phyloP scores from a whole-genome alignment of 2,113 vertebrate genomes.

The Sardina pilchardus region DNA sequence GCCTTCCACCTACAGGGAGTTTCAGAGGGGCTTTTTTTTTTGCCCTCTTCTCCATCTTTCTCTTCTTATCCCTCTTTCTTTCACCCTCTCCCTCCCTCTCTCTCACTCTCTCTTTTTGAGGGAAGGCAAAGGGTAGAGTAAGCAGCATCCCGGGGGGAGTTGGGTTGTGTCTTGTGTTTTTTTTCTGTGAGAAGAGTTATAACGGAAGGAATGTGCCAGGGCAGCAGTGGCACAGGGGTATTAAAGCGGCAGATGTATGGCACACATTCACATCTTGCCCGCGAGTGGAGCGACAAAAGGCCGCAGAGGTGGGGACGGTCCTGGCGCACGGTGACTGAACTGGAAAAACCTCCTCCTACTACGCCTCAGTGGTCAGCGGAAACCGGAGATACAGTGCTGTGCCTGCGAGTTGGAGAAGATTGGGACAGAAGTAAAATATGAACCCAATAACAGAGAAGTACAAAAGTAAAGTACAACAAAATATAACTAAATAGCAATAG shows the following conservation, averaged over 20 bases:
- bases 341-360: not conserved
- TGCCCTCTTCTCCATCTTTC: not conserved
- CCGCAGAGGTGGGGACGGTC: not conserved
- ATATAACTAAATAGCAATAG: too few species aligned
- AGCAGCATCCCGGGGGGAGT: not conserved
- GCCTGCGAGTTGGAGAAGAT: not conserved
- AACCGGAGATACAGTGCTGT: not conserved
- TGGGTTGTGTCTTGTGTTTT: not conserved
- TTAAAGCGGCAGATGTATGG: not conserved
- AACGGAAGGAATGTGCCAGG: not conserved
- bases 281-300: not conserved
- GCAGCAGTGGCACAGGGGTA: not conserved
- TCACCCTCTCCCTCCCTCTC: not conserved
- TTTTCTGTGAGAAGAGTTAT: not conserved
- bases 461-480: not conserved
- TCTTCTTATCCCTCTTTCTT: not conserved
- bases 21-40: not conserved
- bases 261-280: not conserved
- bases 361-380: not conserved
- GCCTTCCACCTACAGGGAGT: not conserved
- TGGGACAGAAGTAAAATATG: not conserved
- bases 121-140: not conserved
- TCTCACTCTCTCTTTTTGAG: not conserved
- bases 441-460: not conserved
- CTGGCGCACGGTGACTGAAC: not conserved